These are phyloP conservation scores for Lamellibrachia satsuma DNA, from an alignment of 2,888 invertebrate species.

Conservation along the genomic window DNA sequence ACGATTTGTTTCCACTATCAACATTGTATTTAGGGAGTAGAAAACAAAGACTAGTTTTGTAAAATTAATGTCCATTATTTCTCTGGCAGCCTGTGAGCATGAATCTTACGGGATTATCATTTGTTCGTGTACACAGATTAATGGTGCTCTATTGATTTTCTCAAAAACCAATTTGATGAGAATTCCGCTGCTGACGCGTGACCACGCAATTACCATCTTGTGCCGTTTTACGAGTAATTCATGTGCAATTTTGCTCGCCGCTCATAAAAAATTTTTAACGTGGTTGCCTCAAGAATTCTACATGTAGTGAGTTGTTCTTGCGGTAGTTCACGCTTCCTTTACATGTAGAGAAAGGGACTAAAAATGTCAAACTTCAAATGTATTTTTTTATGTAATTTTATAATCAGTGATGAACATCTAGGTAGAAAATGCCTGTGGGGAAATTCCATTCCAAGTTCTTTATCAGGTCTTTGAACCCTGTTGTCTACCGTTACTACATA, in stretches of 20 bases:
- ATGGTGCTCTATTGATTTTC: not conserved
- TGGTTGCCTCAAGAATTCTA: no score
- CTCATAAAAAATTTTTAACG: not conserved
- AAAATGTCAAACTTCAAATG: no score
- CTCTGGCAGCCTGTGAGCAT: not conserved
- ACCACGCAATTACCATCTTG: not conserved
- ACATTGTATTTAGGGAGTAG: not conserved
- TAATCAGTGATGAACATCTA: no score
- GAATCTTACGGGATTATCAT: not conserved
- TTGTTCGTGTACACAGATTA: not conserved
- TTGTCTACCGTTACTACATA: not conserved
- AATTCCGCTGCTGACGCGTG: not conserved
- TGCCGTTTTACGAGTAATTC: not conserved
- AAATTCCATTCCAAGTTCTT: no score
- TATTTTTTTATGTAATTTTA: no score
- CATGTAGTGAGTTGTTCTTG: no score
- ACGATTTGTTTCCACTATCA: no score
- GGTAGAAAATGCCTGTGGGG: no score
- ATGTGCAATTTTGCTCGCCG: not conserved
- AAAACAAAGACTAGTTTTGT: not conserved
- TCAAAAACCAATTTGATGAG: conserved; percentile 8
- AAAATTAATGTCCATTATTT: not conserved
- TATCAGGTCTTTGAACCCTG: no score
- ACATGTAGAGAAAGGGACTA: no score
- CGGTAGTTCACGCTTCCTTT: no score